These are phyloP conservation scores for Tragelaphus buxtoni DNA, from an alignment of 2,113 vertebrate genomes.

Conservation along the genomic window DNA sequence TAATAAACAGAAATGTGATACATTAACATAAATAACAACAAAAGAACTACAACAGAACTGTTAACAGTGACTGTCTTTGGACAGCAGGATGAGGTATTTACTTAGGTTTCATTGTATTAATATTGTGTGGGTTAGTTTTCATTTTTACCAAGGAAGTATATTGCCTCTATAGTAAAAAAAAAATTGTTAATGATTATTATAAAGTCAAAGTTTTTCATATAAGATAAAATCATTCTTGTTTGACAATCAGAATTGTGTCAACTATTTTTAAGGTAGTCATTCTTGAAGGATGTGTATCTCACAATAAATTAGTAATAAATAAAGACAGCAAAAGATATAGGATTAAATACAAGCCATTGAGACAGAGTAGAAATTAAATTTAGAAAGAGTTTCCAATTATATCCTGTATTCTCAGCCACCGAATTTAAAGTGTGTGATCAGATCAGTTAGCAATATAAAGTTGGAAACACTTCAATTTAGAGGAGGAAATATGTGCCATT, in stretches of 20 bases:
- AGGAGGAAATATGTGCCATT: neutral
- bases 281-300: conserved; percentile 14
- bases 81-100: neutral
- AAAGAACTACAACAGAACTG: neutral
- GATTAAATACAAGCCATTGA: neutral
- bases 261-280: conserved; percentile 56
- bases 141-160: neutral
- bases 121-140: neutral
- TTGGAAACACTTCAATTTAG: neutral
- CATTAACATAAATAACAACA: neutral
- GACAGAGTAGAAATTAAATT: neutral
- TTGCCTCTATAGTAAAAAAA: neutral
- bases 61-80: neutral
- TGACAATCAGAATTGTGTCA: conserved; percentile 56
- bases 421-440: conserved; percentile 24
- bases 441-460: neutral
- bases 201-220: conserved; percentile 51
- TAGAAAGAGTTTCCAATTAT: neutral
- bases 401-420: neutral
- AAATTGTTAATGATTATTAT: neutral
- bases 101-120: neutral
- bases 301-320: conserved; percentile 63
- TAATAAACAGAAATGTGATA: neutral
- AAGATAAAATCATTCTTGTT: conserved; percentile 63
- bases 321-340: neutral